Evolutionary conservation across 2,113 vertebrate species (phyloP).

Genomic region (Cervus canadensis): DNA sequence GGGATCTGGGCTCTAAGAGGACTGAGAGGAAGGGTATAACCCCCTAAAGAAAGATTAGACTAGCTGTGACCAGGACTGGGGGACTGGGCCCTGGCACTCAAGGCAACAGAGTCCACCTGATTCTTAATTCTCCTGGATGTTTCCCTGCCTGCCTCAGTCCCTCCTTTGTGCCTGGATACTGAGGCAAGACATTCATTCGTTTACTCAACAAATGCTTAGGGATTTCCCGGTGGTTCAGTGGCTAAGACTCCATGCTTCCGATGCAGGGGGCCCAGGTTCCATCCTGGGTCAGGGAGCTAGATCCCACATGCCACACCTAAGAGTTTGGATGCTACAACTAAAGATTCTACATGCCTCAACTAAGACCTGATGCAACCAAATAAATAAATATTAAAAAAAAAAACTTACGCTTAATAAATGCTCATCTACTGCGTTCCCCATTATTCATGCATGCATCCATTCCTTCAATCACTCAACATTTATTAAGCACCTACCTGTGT

Average conservation of each 20-base stretch:
- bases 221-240: background rate
- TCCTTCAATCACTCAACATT: background rate
- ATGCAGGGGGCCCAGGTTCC: background rate
- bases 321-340: background rate
- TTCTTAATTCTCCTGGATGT: background rate
- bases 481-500: background rate
- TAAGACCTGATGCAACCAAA: background rate
- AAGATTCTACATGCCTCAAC: background rate
- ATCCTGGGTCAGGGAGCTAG: background rate
- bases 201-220: background rate
- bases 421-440: background rate
- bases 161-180: background rate
- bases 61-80: background rate
- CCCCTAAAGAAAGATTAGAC: background rate
- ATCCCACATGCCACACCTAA: background rate
- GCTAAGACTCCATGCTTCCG: background rate
- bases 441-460: background rate
- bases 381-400: background rate
- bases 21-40: background rate
- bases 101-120: background rate
- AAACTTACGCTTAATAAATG: background rate
- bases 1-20: background rate
- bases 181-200: background rate
- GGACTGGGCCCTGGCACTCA: background rate
- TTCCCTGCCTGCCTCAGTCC: background rate